Conservation (phyloP, 2,797 vertebrate species). For the Iguana delicatissima region DNA sequence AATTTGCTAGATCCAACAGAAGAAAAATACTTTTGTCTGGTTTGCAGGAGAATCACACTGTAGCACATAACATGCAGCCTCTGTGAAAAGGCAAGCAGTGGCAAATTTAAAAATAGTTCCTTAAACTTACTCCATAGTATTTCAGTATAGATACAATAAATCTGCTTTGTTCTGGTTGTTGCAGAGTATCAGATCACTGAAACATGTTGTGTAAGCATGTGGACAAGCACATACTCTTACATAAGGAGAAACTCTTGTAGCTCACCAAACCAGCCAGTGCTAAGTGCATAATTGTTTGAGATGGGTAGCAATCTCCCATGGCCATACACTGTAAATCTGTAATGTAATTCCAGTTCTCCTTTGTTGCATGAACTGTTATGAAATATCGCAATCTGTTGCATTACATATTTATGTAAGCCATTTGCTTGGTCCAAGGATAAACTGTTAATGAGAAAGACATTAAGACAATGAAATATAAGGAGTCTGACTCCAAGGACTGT, state of each 20-base stretch:
- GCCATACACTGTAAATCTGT: slow-evolving; percentile 8
- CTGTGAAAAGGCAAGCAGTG: slow-evolving; percentile 61
- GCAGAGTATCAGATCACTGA: slow-evolving; percentile 47
- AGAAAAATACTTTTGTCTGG: slow-evolving; percentile 16
- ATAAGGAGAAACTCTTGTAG: slow-evolving; percentile 39
- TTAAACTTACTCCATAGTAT: slow-evolving; percentile 20
- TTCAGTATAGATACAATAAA: slow-evolving; percentile 59
- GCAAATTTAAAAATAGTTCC: slow-evolving; percentile 25
- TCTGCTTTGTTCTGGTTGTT: slow-evolving; percentile 48
- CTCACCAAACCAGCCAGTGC: slow-evolving; percentile 37
- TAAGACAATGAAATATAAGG: slow-evolving; percentile 68
- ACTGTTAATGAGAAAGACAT: slow-evolving; percentile 58
- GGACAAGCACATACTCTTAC: slow-evolving; percentile 37
- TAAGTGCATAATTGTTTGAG: neutral
- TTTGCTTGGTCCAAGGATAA: slow-evolving; percentile 48
- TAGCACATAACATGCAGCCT: slow-evolving; percentile 62
- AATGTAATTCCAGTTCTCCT: slow-evolving; percentile 29
- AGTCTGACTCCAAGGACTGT: slow-evolving; percentile 69
- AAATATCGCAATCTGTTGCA: neutral
- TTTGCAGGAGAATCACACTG: slow-evolving; percentile 49
- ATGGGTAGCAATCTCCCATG: slow-evolving; percentile 20
- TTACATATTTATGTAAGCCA: slow-evolving; percentile 50
- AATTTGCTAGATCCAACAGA: neutral
- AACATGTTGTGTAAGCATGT: slow-evolving; percentile 35
- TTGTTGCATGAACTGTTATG: slow-evolving; percentile 24